Conservation (phyloP, 2,888 invertebrate genomes). For the Chymomyza fuscimana region DNA sequence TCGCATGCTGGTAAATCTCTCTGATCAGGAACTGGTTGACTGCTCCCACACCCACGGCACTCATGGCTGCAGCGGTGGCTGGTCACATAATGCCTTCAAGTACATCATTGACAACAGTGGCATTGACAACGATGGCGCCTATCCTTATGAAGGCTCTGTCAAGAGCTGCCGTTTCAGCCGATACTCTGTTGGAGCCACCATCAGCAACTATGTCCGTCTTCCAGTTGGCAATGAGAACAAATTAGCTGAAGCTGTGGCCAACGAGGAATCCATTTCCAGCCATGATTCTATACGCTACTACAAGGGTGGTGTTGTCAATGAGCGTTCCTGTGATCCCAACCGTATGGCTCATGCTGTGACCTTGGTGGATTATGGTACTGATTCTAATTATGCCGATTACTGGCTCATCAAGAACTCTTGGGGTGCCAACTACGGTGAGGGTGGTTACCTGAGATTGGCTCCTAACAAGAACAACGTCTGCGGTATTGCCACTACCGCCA, state of each 20-base stretch:
- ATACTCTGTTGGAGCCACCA: background rate
- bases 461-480: constrained; percentile 55
- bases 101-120: background rate
- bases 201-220: background rate
- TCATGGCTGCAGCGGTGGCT: background rate
- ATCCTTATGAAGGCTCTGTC: background rate
- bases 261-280: background rate
- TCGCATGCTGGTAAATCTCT: background rate
- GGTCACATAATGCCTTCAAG: background rate
- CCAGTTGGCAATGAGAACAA: background rate
- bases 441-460: constrained; percentile 94
- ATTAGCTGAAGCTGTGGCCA: background rate
- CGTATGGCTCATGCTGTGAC: background rate
- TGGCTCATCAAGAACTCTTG: constrained; percentile 97
- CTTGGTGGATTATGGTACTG: constrained; percentile 80
- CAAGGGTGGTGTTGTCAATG: constrained; percentile 12
- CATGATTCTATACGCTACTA: background rate
- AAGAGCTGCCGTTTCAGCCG: background rate
- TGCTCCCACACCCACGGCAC: background rate
- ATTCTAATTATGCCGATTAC: constrained; percentile 81
- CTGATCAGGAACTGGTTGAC: background rate
- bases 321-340: background rate
- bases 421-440: constrained; percentile 98
- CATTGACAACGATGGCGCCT: background rate
- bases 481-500: background rate